A percentile compares a stretch with the other conserved stretches of the same genome.
phyloP scores from a whole-genome alignment of 2,797 vertebrate species.

The Onychomys arenicola region DNA sequence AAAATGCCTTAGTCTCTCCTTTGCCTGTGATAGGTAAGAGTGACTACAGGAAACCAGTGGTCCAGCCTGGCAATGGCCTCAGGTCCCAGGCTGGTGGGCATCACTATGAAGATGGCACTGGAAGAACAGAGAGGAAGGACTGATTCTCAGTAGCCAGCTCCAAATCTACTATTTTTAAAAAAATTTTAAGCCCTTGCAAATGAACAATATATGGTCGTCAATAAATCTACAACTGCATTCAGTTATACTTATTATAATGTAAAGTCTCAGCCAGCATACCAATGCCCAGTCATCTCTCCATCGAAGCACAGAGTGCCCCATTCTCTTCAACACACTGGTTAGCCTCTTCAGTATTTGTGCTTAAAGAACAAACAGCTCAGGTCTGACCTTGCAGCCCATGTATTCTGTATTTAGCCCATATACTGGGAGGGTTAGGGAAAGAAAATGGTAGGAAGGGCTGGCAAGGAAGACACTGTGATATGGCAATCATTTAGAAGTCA shows the following conservation, averaged over 20 bases:
- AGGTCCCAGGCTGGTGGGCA: not conserved
- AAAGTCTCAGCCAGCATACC: not conserved
- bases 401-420: not conserved
- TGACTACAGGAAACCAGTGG: not conserved
- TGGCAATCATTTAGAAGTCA: constrained; percentile 60
- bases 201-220: not conserved
- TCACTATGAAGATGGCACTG: not conserved
- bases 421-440: constrained; percentile 31
- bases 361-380: not conserved
- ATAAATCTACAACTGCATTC: not conserved
- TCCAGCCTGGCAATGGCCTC: not conserved
- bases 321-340: not conserved
- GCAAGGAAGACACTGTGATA: constrained; percentile 19
- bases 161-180: not conserved
- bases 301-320: not conserved
- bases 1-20: not conserved
- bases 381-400: not conserved
- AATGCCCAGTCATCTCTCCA: not conserved
- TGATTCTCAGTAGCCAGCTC: constrained; percentile 19
- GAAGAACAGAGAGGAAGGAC: not conserved
- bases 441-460: constrained; percentile 72
- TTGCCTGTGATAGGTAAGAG: not conserved
- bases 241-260: not conserved
- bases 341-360: not conserved
- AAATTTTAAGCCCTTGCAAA: not conserved